Evolutionary conservation across 2,888 invertebrate species (phyloP).

Genomic region (Tipula confusa): DNA sequence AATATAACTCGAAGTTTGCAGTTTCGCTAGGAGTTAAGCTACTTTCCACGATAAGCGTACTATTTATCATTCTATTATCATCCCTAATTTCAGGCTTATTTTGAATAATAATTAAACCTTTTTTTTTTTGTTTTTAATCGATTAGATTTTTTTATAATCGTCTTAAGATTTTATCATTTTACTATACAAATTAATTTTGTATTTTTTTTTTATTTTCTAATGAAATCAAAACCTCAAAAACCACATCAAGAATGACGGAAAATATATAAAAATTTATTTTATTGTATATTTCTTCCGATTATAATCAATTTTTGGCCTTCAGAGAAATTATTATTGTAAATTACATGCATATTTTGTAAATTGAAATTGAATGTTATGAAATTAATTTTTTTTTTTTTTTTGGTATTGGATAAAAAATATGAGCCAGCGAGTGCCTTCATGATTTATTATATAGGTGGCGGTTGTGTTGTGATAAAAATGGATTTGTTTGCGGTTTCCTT

Average conservation of each 20-base stretch:
- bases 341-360: neutral
- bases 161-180: neutral
- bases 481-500: constrained; percentile 12
- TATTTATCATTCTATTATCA: too few relatives aligned
- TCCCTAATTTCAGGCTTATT: neutral
- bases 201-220: neutral
- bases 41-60: too few relatives aligned
- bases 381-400: too few relatives aligned
- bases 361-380: constrained; percentile 16
- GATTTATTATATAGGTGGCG: neutral
- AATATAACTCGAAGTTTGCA: too few relatives aligned
- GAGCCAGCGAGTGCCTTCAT: neutral
- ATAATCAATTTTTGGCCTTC: constrained; percentile 20
- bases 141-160: neutral
- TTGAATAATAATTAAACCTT: neutral
- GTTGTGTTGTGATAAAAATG: neutral
- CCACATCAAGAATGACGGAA: constrained; percentile 1
- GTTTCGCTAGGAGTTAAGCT: too few relatives aligned
- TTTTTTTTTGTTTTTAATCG: neutral
- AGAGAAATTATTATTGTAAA: neutral
- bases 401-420: neutral
- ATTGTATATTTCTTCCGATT: constrained; percentile 25
- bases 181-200: neutral
- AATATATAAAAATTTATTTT: neutral
- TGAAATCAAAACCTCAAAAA: constrained; percentile 1